Percentiles rank a stretch among this genome's conserved stretches.
Conservation (phyloP, 1,140 invertebrate genomes). For the Danaus melanippus region DNA sequence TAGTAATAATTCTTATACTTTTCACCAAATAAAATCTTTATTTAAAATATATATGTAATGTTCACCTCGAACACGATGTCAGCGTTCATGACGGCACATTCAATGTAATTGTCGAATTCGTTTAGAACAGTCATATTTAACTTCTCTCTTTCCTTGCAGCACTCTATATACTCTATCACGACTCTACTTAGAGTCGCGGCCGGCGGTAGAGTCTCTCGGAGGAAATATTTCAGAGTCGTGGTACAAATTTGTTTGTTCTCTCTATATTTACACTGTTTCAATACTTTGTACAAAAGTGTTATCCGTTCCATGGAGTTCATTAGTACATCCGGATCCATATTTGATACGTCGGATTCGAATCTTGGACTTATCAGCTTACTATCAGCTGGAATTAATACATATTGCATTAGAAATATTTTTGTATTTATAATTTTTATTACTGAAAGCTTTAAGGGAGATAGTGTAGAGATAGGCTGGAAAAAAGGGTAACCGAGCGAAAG, state of each 20-base stretch:
- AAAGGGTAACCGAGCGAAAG: no score
- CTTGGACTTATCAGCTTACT: slow-evolving; percentile 53
- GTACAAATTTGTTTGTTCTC: slow-evolving; percentile 37
- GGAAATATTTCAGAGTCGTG: slow-evolving; percentile 43
- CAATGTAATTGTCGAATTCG: slow-evolving; percentile 38
- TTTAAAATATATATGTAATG: slow-evolving; percentile 5
- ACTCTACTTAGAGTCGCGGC: slow-evolving; percentile 62
- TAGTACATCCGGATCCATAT: slow-evolving; percentile 65
- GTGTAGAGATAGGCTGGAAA: no score
- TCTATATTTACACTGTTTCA: slow-evolving; percentile 24
- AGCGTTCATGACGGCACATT: slow-evolving; percentile 42
- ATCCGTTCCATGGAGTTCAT: slow-evolving; percentile 63
- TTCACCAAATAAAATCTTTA: background rate
- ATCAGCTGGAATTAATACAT: slow-evolving; percentile 37
- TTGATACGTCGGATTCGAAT: slow-evolving; percentile 49
- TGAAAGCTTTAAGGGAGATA: no score
- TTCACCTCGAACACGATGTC: slow-evolving; percentile 60
- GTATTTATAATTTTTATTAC: no score
- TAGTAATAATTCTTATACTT: no score
- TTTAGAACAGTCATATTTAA: slow-evolving; percentile 26
- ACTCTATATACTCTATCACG: slow-evolving; percentile 63
- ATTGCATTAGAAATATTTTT: no score
- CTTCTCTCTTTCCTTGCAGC: slow-evolving; percentile 52
- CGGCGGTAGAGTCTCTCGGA: slow-evolving; percentile 59
- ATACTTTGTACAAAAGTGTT: slow-evolving; percentile 50